phyloP scores from a whole-genome alignment of 2,888 invertebrate species.

The Aphidius colemani region DNA sequence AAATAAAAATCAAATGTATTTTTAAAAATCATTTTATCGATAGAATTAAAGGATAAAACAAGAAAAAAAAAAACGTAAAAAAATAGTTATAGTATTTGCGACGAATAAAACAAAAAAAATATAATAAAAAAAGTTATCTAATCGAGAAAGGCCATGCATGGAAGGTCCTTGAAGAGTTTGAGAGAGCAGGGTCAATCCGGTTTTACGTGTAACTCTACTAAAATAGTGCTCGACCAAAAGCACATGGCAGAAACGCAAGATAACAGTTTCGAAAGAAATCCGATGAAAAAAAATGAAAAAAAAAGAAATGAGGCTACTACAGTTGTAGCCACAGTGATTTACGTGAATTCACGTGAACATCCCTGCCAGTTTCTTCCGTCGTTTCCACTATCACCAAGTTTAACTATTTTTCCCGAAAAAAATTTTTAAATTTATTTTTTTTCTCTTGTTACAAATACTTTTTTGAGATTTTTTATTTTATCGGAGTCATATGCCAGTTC shows the following conservation, averaged over 20 bases:
- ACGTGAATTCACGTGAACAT: constrained; percentile 23
- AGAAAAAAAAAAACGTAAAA: too few species aligned
- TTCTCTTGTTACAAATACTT: not conserved
- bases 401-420: too few species aligned
- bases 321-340: constrained; percentile 25
- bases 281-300: constrained; percentile 11
- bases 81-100: too few species aligned
- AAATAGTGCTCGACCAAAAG: constrained; percentile 26
- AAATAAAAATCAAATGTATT: not conserved
- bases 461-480: not conserved
- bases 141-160: not conserved
- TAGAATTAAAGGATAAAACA: too few species aligned
- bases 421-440: not conserved
- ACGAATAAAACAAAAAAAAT: too few species aligned
- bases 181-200: constrained; percentile 18
- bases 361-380: constrained; percentile 16
- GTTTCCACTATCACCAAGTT: constrained; percentile 21
- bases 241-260: constrained; percentile 32
- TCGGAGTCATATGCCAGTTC: not conserved
- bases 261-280: constrained; percentile 33
- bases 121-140: not conserved
- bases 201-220: constrained; percentile 26
- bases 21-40: not conserved
- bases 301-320: constrained; percentile 17
- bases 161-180: constrained; percentile 1